phyloP scores from a whole-genome alignment of 1,140 invertebrate species.

The Nilaparvata lugens region DNA sequence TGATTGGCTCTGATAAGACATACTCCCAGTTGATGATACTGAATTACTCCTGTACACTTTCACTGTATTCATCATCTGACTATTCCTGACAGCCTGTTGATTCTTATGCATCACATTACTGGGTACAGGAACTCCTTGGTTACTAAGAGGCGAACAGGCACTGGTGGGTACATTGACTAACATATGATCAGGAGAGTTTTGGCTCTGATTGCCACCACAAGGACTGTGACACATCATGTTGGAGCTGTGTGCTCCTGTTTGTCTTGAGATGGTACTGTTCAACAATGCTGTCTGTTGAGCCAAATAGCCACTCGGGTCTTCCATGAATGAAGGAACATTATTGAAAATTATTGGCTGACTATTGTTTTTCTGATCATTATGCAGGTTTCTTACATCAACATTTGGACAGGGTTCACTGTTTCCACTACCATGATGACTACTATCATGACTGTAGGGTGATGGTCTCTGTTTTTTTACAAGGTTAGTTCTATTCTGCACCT shows the following conservation, averaged over 20 bases:
- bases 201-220: slow-evolving; percentile 7
- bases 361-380: slow-evolving; percentile 12
- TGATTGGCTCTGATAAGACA: slow-evolving; percentile 5
- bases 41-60: slow-evolving; percentile 13
- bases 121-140: slow-evolving; percentile 36
- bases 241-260: slow-evolving; percentile 43
- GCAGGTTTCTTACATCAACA: slow-evolving; percentile 37
- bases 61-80: not conserved
- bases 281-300: slow-evolving; percentile 75
- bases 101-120: slow-evolving; percentile 32
- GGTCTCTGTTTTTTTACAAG: slow-evolving; percentile 42
- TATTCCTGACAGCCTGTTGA: slow-evolving; percentile 9
- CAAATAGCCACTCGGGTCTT: slow-evolving; percentile 80
- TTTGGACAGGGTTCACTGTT: slow-evolving; percentile 38
- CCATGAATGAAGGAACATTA: slow-evolving; percentile 62
- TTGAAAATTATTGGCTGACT: slow-evolving; percentile 1
- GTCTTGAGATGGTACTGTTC: slow-evolving; percentile 71
- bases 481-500: slow-evolving; percentile 41
- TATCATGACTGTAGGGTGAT: slow-evolving; percentile 31
- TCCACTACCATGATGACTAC: slow-evolving; percentile 26
- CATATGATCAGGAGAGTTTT: slow-evolving; percentile 2
- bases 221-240: slow-evolving; percentile 9
- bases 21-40: not conserved
- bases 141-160: slow-evolving; percentile 14
- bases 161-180: slow-evolving; percentile 16